Evolutionary conservation across 2,113 vertebrate genomes (phyloP), one percentile per base, ranked within the genome.

Genomic region (Todiramphus chloris): DNA sequence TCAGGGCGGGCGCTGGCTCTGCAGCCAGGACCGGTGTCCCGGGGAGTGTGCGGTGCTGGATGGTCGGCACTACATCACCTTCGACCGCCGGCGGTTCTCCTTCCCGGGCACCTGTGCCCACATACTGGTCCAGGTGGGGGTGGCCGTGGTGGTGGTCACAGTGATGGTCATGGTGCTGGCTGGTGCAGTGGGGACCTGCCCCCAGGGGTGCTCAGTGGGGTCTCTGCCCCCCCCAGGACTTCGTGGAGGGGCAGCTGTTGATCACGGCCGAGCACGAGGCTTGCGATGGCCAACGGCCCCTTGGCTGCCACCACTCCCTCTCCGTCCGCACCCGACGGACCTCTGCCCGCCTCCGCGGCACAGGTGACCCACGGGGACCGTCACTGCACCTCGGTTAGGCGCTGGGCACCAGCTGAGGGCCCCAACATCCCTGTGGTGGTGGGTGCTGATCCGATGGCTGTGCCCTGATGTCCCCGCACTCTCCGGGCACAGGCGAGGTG

Each of bases 31-130:
- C 69, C 98, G 63, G 16, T 99, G 99, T 31, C 97, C 98, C 0
- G 98, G 98, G 2, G 98, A 99, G 94, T 99, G 99, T 50, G 72
- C 80, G 3, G 93, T 99, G 79, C 97, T 98, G 16, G 98, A 98
- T 4, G 97, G 97, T 2, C 94, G 98, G 12, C 99, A 99, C 88
- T 98, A 98, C 56, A 66, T 98, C 93, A 99, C 99, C 41, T 99
- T 99, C 25, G 99, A 99, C 85, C 97, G 97, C 93, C 99, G 97
- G 91, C 97, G 97, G 90, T 99, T 98, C 93, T 98, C 97, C 11
- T 98, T 99, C 41, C 96, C 85, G 2, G 97, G 98, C 3, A 5
- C 81, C 30, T 99, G 99, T 73, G 80, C 95, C 18, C 98, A 99
- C 89, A 97, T 66, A 25, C 97, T 98, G 68, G 97, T 99, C 76